phyloP scores from a whole-genome alignment of 2,888 invertebrate species.

The Cephus rjabovi region DNA sequence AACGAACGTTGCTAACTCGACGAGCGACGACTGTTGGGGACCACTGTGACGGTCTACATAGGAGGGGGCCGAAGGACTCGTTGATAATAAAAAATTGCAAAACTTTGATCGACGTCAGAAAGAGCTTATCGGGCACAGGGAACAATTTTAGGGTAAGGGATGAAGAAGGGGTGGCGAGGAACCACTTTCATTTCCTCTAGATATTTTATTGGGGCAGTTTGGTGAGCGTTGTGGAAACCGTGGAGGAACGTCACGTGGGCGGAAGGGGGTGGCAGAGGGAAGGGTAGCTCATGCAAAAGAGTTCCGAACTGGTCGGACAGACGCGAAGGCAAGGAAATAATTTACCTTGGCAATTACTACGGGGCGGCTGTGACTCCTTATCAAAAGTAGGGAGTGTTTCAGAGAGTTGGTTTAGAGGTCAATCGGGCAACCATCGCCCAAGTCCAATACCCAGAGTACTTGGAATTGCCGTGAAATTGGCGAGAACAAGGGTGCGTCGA shows the following conservation, averaged over 20 bases:
- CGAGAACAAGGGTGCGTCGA: not conserved
- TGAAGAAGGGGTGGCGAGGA: no score
- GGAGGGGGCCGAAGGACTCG: no score
- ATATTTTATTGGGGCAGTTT: not conserved
- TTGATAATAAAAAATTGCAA: not conserved
- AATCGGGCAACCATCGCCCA: not conserved
- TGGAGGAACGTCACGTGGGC: not conserved
- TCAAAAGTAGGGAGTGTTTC: not conserved
- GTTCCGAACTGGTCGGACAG: not conserved
- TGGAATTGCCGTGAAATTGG: not conserved
- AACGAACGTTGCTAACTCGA: no score
- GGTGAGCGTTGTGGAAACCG: not conserved
- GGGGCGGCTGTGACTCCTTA: not conserved
- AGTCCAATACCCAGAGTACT: not conserved
- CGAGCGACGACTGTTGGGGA: no score
- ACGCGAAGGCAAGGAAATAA: not conserved
- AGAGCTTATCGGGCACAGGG: no score
- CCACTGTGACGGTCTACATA: no score
- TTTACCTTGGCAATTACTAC: not conserved
- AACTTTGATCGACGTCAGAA: not conserved
- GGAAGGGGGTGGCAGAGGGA: not conserved
- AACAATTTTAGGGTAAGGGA: not conserved
- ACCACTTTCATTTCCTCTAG: not conserved
- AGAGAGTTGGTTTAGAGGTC: not conserved
- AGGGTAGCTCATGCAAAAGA: not conserved